Evolutionary conservation across 2,888 invertebrate species (phyloP), one percentile per base, ranked within the genome.

Genomic region (Peribatodes rhomboidaria): DNA sequence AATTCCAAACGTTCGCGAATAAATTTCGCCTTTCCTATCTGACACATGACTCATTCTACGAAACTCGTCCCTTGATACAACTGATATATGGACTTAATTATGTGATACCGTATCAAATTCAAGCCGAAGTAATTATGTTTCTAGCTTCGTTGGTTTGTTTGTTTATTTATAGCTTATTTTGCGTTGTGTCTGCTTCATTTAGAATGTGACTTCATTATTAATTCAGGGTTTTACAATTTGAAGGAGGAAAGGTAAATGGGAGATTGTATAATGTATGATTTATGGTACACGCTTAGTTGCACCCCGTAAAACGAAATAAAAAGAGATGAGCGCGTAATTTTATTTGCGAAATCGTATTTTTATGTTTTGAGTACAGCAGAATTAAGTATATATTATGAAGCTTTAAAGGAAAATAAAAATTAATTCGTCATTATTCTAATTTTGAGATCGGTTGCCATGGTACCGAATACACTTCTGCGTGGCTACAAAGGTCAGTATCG

Each of bases 61-160:
- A 20, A 47, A 54, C 47, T 61, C 61, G 55, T 55, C 61, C 54
- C 61, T n/a, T 33, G 61, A 16, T 16, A 52, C 42, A n/a, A 8
- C 37, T 61, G 55, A 55, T 55, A 20, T 49, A 61, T 49, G 37
- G 53, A 10, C n/a, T 46, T 54, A 46, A 55, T 61, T 61, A 55
- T 61, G 31, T 18, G 54, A 55, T 49, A 41, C 54, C 14, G 60
- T 49, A 49, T 61, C 41, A 61, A 54, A 61, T 61, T 49, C 47
- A 13, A 55, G 49, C 54, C 20, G 47, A 47, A 4, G 18, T 61
- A 47, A 61, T 61, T 61, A 46, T 54, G 42, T 49, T 27, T 37
- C 16, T 20, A 7, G 41, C 31, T 39, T 46, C 47, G 41, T 18
- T 4, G 39, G n/a, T 33, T n/a, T 33, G 10, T 58, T 41, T 49